Evolutionary conservation across 2,797 vertebrate genomes (phyloP), one percentile per base, ranked within the genome.

Genomic region (Helicolenus hilgendorfi): DNA sequence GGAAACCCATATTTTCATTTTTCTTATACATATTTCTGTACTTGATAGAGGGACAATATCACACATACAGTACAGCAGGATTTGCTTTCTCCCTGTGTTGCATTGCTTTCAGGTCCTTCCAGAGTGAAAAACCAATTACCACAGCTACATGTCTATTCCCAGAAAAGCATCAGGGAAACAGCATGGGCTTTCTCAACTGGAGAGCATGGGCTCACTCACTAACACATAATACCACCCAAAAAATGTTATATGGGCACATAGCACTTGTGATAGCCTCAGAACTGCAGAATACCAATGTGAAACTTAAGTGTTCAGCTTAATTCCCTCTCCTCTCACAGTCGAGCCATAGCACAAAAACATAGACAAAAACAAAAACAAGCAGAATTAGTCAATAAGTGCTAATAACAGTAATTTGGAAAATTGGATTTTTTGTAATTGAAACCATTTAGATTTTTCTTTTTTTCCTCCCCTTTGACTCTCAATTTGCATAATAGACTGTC

Each of bases 151-250:
- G 69, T 84, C 86, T 83, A 62, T 96, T 96, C 93, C 94, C 90
- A 95, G 93, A 96, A 97, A 88, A 20, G 68, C 80, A 94, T 95
- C 87, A 92, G 36, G 65, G 75, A 91, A 89, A 86, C 92, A 92
- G 86, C 84, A 76, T 90, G 92, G 70, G 82, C 63, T 91, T 88
- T 83, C 74, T 77, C 59, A 80, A 63, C 65, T 35, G 53, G 56
- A 81, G 62, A 71, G 70, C 53, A 73, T 9, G 63, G 64, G 9
- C 84, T 83, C 75, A 86, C 24, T 83, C 72, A 70, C 74, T 7
- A 41, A 79, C 78, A 78, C 72, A 78, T 5, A 69, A 89, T 27
- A 81, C 27, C 14, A 10, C 11, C 56, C 63, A 36, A 76, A n/a
- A 68, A 49, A 73, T 45, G 5, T 45, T 26, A 38, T 26, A 35